Conservation (phyloP, 2,797 vertebrate genomes). For the Micropoecilia bifurca region DNA sequence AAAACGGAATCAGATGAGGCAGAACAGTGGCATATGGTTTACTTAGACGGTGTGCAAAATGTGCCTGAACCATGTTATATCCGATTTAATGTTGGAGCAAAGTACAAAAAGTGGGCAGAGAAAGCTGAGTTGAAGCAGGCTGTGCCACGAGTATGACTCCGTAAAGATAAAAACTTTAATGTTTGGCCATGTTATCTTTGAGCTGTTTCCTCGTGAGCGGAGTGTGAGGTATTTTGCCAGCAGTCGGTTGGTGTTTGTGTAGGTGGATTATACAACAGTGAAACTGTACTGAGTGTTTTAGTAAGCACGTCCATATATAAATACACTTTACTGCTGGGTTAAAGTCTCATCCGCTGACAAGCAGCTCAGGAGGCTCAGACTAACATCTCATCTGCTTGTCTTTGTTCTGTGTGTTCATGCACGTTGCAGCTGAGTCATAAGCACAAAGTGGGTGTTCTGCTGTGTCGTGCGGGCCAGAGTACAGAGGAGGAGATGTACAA, state of each 20-base stretch:
- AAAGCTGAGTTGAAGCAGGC: conserved; percentile 40
- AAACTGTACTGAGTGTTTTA: conserved; percentile 10
- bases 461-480: conserved; percentile 93
- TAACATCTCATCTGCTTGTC: conserved; percentile 18
- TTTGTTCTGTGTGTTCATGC: conserved; percentile 18
- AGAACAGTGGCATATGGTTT: not conserved
- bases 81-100: conserved; percentile 27
- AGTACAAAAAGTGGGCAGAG: conserved; percentile 29
- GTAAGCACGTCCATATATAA: conserved; percentile 9
- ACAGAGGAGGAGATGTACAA: conserved; percentile 99
- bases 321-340: conserved; percentile 5
- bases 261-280: conserved; percentile 41
- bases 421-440: conserved; percentile 88
- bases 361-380: conserved; percentile 9
- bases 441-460: conserved; percentile 95
- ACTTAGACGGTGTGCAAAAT: not conserved
- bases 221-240: conserved; percentile 25
- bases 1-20: not conserved
- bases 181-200: conserved; percentile 48
- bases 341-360: conserved; percentile 8
- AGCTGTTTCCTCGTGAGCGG: conserved; percentile 35
- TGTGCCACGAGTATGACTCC: conserved; percentile 35
- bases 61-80: conserved; percentile 11
- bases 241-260: conserved; percentile 34
- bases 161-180: conserved; percentile 48